These are phyloP conservation scores for Alexandromys oeconomus DNA, from an alignment of 2,797 vertebrate species.

Conservation along the genomic window DNA sequence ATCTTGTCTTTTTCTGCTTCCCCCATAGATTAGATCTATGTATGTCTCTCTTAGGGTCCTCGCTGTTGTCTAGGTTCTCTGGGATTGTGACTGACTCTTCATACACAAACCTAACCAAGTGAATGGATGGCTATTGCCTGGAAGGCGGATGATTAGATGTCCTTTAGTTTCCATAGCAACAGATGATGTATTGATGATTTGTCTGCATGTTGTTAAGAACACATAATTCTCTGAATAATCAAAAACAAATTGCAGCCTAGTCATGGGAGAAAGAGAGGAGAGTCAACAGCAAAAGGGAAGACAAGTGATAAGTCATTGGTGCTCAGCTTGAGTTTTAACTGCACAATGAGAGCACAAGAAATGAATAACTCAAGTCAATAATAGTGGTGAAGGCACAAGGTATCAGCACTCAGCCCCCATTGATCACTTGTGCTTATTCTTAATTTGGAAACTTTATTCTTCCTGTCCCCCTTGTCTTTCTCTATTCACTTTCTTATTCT, in stretches of 20 bases:
- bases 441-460: neutral
- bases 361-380: neutral
- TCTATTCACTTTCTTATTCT: neutral
- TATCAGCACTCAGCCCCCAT: neutral
- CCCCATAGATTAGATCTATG: too few species aligned
- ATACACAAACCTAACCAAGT: neutral
- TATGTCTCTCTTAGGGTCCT: too few species aligned
- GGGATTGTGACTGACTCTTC: neutral
- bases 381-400: neutral
- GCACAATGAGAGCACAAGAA: neutral
- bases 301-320: neutral
- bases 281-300: neutral
- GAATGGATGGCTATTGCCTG: neutral
- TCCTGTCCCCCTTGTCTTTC: neutral
- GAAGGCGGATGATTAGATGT: slow-evolving; percentile 5
- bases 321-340: slow-evolving; percentile 6
- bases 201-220: slow-evolving; percentile 47
- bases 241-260: slow-evolving; percentile 40
- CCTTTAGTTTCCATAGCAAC: slow-evolving; percentile 68
- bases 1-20: too few species aligned
- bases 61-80: too few species aligned
- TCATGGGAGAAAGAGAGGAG: neutral
- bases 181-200: slow-evolving; percentile 60
- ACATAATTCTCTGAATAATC: neutral
- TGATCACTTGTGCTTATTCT: neutral